Evolutionary conservation across 1,140 invertebrate genomes (phyloP).

Genomic region (Pseudachorutes palmiensis): DNA sequence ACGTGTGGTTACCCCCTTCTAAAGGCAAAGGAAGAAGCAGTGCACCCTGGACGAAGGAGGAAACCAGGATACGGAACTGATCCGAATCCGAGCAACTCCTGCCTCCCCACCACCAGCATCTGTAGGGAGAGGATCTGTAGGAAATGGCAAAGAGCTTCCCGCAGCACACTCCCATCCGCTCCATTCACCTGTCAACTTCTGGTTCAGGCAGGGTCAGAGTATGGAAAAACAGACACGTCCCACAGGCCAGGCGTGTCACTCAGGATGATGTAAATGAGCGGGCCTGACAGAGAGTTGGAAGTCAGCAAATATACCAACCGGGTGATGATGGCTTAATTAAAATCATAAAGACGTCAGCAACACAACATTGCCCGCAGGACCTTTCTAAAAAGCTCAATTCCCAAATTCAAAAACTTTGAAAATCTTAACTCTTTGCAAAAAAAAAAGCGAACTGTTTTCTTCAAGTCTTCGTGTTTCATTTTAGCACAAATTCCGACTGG

Average conservation of each 20-base stretch:
- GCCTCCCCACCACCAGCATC: neutral
- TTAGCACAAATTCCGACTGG: too few relatives aligned
- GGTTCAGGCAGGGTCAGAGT: neutral
- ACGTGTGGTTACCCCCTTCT: neutral
- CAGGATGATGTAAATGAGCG: neutral
- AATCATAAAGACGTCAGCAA: too few relatives aligned
- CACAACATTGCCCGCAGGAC: too few relatives aligned
- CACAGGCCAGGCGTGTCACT: neutral
- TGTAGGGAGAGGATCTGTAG: neutral
- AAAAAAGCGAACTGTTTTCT: too few relatives aligned
- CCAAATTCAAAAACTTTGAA: too few relatives aligned
- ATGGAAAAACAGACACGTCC: neutral
- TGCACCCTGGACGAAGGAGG: neutral
- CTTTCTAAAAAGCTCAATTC: too few relatives aligned
- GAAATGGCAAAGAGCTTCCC: neutral
- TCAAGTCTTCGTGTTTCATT: too few relatives aligned
- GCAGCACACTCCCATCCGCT: neutral
- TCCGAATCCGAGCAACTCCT: neutral
- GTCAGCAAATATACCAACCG: too few relatives aligned
- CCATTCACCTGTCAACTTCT: constrained; percentile 11
- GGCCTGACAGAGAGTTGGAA: too few relatives aligned
- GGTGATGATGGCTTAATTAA: too few relatives aligned
- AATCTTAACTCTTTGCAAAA: too few relatives aligned
- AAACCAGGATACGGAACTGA: neutral
- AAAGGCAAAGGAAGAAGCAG: neutral